phyloP scores from a whole-genome alignment of 2,113 vertebrate genomes.

The Pseudorectes ferrugineus region DNA sequence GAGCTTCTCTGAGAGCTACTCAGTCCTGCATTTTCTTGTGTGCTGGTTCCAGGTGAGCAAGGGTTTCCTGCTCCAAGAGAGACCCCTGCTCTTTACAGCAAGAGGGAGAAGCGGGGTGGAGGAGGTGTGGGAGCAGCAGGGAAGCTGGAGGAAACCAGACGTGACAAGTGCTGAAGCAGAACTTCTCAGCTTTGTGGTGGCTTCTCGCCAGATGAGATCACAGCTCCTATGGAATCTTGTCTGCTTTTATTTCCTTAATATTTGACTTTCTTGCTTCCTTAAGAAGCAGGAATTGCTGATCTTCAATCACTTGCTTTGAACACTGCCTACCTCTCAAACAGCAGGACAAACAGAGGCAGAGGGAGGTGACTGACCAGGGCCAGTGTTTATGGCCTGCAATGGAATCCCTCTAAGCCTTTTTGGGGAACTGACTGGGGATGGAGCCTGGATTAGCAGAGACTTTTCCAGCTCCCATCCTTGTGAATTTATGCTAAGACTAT shows the following conservation, averaged over 20 bases:
- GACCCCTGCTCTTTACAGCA: not conserved
- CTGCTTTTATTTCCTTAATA: slow-evolving; percentile 29
- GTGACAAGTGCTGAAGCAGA: slow-evolving; percentile 21
- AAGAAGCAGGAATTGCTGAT: not conserved
- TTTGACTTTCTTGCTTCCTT: slow-evolving; percentile 6
- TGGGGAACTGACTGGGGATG: not conserved
- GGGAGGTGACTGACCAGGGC: not conserved
- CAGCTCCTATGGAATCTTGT: slow-evolving; percentile 28
- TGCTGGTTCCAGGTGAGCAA: not conserved
- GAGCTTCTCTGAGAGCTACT: not conserved
- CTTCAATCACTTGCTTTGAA: not conserved
- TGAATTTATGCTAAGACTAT: not conserved
- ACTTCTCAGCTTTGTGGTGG: not conserved
- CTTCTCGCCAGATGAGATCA: slow-evolving; percentile 16
- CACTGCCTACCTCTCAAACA: not conserved
- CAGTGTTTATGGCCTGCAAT: not conserved
- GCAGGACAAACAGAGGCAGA: not conserved
- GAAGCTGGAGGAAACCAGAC: slow-evolving; percentile 4
- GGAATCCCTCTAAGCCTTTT: not conserved
- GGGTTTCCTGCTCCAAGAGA: not conserved
- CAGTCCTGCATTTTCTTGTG: not conserved
- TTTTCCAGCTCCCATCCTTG: not conserved
- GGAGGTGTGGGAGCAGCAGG: not conserved
- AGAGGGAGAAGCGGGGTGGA: not conserved
- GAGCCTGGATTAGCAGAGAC: not conserved